Percentiles rank a stretch among this genome's conserved stretches.
Evolutionary conservation across 2,113 vertebrate genomes (phyloP).

Genomic region (Chlorodrepanis virens): DNA sequence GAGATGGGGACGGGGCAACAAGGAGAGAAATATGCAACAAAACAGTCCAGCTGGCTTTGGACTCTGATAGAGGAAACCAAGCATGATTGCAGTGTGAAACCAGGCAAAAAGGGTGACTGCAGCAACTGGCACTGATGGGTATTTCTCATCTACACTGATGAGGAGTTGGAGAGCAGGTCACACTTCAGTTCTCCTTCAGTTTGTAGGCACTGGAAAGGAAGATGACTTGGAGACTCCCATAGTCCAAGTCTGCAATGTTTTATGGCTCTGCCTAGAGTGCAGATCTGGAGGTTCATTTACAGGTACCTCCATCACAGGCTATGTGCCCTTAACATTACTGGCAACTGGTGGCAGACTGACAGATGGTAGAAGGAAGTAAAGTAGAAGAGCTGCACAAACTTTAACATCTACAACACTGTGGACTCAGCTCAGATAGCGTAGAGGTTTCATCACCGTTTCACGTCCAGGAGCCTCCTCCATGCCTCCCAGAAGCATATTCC

Average conservation of each 20-base stretch:
- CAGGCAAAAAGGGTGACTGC: not conserved
- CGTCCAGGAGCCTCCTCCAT: not conserved
- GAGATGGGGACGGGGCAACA: not conserved
- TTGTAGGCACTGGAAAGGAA: not conserved
- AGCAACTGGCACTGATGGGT: not conserved
- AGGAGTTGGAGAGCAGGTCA: not conserved
- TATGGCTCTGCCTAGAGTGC: not conserved
- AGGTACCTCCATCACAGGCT: not conserved
- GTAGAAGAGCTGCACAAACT: not conserved
- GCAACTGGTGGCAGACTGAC: not conserved
- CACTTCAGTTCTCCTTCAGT: not conserved
- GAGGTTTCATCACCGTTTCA: not conserved
- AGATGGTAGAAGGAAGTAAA: not conserved
- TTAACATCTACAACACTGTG: not conserved
- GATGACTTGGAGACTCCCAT: not conserved
- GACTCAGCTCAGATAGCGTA: not conserved
- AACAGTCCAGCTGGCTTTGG: not conserved
- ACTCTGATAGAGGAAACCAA: not conserved
- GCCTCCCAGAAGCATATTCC: not conserved
- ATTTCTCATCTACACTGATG: not conserved
- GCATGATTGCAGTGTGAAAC: not conserved
- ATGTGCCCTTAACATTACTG: not conserved
- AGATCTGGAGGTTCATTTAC: not conserved
- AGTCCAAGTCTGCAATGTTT: not conserved
- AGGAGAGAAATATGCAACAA: not conserved